These are phyloP conservation scores for Cetoscarus ocellatus DNA, from an alignment of 2,797 vertebrate genomes.

Conservation along the genomic window DNA sequence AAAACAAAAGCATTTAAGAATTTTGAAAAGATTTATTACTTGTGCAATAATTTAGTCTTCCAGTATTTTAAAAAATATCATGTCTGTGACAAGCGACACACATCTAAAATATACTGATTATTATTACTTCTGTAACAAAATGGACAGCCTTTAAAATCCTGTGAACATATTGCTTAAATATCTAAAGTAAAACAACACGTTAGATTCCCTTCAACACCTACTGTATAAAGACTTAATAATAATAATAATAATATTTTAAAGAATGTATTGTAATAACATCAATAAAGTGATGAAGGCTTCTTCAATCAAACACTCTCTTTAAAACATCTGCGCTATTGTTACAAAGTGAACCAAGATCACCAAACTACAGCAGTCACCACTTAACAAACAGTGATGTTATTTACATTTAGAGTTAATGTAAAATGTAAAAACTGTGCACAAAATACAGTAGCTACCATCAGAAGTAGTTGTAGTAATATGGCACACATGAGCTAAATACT, in stretches of 20 bases:
- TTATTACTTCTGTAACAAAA: slow-evolving; percentile 57
- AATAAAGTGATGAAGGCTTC: slow-evolving; percentile 48
- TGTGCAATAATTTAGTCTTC: slow-evolving; percentile 65
- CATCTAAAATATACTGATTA: slow-evolving; percentile 64
- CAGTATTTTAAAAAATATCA: slow-evolving; percentile 74
- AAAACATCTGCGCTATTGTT: slow-evolving; percentile 55
- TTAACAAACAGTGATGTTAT: slow-evolving; percentile 41
- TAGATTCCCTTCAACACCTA: slow-evolving; percentile 59
- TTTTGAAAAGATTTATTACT: slow-evolving; percentile 76
- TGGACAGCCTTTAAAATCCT: slow-evolving; percentile 35
- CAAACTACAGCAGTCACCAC: slow-evolving; percentile 68
- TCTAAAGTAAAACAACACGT: slow-evolving; percentile 48
- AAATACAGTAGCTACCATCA: slow-evolving; percentile 68
- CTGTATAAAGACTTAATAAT: slow-evolving; percentile 26
- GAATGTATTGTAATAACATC: slow-evolving; percentile 44
- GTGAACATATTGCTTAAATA: slow-evolving; percentile 62
- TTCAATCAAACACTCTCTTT: slow-evolving; percentile 47
- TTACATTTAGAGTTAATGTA: slow-evolving; percentile 50
- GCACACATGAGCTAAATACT: slow-evolving; percentile 72
- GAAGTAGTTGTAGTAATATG: slow-evolving; percentile 61
- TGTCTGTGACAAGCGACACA: slow-evolving; percentile 59
- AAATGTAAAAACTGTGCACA: slow-evolving; percentile 65
- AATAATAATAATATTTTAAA: slow-evolving; percentile 42
- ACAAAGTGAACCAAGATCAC: slow-evolving; percentile 65
- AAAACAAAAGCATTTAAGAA: slow-evolving; percentile 36